phyloP scores from a whole-genome alignment of 2,113 vertebrate species.

The Perognathus longimembris region DNA sequence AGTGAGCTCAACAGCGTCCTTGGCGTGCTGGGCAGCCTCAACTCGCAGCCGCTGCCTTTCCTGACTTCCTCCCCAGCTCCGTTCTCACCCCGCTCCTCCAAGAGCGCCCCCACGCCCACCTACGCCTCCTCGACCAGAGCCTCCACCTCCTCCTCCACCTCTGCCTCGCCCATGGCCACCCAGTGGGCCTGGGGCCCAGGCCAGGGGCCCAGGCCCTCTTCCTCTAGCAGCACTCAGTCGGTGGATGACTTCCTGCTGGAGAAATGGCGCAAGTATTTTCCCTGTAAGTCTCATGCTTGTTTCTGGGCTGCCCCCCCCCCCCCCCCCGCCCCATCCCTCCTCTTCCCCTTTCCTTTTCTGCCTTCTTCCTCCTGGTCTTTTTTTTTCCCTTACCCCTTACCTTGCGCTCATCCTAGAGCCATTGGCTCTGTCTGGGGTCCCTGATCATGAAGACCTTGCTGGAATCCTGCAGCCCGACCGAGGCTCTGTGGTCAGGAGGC shows the following conservation, averaged over 20 bases:
- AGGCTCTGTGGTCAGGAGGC: neutral
- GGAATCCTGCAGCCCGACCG: neutral
- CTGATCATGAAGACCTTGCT: neutral
- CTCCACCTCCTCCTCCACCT: fast-evolving
- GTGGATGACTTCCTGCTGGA: slow-evolving; percentile 87
- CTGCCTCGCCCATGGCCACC: neutral
- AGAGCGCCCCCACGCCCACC: neutral
- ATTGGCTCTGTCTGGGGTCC: neutral
- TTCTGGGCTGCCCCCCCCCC: neutral
- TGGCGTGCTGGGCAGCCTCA: slow-evolving; percentile 85
- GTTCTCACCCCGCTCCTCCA: neutral
- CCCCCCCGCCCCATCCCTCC: too few relatives aligned
- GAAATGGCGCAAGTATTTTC: slow-evolving; percentile 91
- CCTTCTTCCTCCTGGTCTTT: neutral
- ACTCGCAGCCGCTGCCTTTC: slow-evolving; percentile 55
- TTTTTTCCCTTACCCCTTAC: neutral
- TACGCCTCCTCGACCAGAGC: slow-evolving; percentile 51
- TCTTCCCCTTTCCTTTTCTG: neutral
- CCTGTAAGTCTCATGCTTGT: slow-evolving; percentile 85
- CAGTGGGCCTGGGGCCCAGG: slow-evolving; percentile 80
- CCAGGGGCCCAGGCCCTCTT: neutral
- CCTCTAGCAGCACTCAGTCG: slow-evolving; percentile 52
- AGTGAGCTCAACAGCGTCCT: slow-evolving; percentile 90
- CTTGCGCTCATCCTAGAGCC: neutral
- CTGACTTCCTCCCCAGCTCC: slow-evolving; percentile 18